Percentiles rank a stretch among this genome's conserved stretches.
Conservation (phyloP, 2,888 invertebrate genomes). For the Rhogogaster chlorosoma region DNA sequence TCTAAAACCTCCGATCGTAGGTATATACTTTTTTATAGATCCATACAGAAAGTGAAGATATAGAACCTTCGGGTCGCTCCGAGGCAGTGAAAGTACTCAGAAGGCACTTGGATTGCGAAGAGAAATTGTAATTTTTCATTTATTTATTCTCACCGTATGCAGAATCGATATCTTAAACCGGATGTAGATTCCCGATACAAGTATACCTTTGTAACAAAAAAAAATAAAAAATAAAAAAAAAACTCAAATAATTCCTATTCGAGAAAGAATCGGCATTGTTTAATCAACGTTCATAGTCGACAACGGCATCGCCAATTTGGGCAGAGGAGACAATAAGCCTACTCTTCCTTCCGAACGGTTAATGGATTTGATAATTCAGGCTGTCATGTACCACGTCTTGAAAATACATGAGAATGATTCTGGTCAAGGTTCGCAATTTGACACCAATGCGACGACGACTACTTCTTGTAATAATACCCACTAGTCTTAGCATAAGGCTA, state of each 20-base stretch:
- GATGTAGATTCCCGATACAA: neutral
- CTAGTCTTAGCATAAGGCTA: neutral
- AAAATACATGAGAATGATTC: neutral
- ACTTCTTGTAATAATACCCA: neutral
- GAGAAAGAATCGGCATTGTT: neutral
- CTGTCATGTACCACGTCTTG: neutral
- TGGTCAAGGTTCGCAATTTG: conserved; percentile 31
- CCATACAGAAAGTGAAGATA: conserved; percentile 13
- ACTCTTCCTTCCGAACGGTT: conserved; percentile 3
- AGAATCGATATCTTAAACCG: neutral
- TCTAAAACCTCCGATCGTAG: neutral
- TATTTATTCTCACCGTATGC: neutral
- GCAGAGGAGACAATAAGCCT: neutral
- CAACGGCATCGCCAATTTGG: neutral
- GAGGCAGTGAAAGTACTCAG: neutral
- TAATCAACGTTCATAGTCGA: neutral
- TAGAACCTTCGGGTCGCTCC: neutral
- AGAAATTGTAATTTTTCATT: conserved; percentile 7
- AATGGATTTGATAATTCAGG: neutral
- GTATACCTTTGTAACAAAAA: neutral
- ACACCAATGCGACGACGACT: conserved; percentile 11
- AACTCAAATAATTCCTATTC: neutral
- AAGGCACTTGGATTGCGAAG: neutral
- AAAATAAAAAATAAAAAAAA: neutral
- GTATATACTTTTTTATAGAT: neutral